Evolutionary conservation across 2,797 vertebrate genomes (phyloP), one percentile per base, ranked within the genome.

Genomic region (Typhlichthys subterraneus): DNA sequence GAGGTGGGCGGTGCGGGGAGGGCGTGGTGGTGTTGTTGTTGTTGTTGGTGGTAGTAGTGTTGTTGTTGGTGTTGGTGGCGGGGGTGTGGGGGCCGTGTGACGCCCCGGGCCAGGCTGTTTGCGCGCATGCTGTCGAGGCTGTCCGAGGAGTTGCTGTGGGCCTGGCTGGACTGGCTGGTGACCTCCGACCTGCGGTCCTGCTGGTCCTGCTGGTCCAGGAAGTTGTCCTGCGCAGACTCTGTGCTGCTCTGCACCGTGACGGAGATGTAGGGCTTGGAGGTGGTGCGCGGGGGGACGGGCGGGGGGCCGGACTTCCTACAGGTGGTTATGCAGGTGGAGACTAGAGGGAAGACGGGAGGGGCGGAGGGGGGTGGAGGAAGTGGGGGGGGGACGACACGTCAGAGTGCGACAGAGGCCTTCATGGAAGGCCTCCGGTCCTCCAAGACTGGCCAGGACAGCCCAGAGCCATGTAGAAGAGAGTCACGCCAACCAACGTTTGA

Each of bases 221-320:
- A 99, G 89, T 93, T 96, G 92, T 99, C 98, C 90, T 99, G 98
- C 0, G 96, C 96, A 0, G 98, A 99, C 79, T 99, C 98, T 0
- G 98, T 99, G 88, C 98, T 99, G 91, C 98, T 99, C 90, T 99
- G 98, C 65, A 99, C 96, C 0, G 98, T 99, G 82, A 99, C 97
- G 0, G 97, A 98, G 91, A 98, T 99, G 92, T 97, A 98, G 65
- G 97, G 98, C 88, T 99, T 99, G 73, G 96, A 98, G 13, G 96
- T 98, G 78, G 96, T 98, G 13, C 97, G 95, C 29, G 98, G 97
- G 12, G 97, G 97, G 71, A 99, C 97, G 0, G 98, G 97, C 23
- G 98, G 98, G 4, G 98, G 97, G 46, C 91, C 91, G 50, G 92
- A 87, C 92, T 96, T 98, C 94, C 97, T 99, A 95, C 95, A 97